A percentile compares a stretch with the other conserved stretches of the same genome.
phyloP scores from a whole-genome alignment of 2,888 invertebrate species.

The Catocala nupta region DNA sequence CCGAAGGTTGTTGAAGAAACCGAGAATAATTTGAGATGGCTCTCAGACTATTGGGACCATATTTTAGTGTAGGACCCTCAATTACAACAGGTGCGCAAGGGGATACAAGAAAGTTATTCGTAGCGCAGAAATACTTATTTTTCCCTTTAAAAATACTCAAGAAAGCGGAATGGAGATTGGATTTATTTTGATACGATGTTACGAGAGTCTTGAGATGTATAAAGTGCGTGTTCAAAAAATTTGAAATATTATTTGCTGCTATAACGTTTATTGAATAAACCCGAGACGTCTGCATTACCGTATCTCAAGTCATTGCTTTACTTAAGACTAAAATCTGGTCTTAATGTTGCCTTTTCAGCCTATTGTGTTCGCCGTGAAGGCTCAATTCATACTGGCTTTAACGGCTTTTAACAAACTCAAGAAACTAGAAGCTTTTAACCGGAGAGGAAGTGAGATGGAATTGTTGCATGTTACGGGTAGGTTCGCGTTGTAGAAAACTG shows the following conservation, averaged over 20 bases:
- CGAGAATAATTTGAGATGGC: slow-evolving; percentile 43
- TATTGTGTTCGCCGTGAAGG: slow-evolving; percentile 70
- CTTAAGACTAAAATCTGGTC: slow-evolving; percentile 76
- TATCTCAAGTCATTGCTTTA: slow-evolving; percentile 74
- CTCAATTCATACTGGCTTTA: slow-evolving; percentile 74
- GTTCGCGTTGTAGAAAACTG: slow-evolving; percentile 31
- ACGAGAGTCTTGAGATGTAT: slow-evolving; percentile 27
- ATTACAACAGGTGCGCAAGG: slow-evolving; percentile 53
- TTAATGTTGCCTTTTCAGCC: slow-evolving; percentile 77
- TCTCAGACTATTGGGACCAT: slow-evolving; percentile 44
- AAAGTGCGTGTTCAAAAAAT: slow-evolving; percentile 21
- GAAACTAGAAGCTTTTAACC: slow-evolving; percentile 78
- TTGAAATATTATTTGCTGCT: slow-evolving; percentile 21
- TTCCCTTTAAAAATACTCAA: slow-evolving; percentile 42
- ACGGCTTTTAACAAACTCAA: slow-evolving; percentile 76
- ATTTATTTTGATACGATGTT: slow-evolving; percentile 34
- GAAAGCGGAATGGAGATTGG: slow-evolving; percentile 42
- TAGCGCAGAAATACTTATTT: slow-evolving; percentile 34
- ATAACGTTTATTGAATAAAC: slow-evolving; percentile 26
- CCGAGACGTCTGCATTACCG: slow-evolving; percentile 53
- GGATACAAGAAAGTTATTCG: slow-evolving; percentile 37
- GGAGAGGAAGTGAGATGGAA: slow-evolving; percentile 66
- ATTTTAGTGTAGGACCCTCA: slow-evolving; percentile 53
- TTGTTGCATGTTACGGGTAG: slow-evolving; percentile 61
- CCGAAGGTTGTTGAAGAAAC: slow-evolving; percentile 41